These are phyloP conservation scores for Venusia cambrica DNA, from an alignment of 2,888 invertebrate genomes.

Conservation along the genomic window DNA sequence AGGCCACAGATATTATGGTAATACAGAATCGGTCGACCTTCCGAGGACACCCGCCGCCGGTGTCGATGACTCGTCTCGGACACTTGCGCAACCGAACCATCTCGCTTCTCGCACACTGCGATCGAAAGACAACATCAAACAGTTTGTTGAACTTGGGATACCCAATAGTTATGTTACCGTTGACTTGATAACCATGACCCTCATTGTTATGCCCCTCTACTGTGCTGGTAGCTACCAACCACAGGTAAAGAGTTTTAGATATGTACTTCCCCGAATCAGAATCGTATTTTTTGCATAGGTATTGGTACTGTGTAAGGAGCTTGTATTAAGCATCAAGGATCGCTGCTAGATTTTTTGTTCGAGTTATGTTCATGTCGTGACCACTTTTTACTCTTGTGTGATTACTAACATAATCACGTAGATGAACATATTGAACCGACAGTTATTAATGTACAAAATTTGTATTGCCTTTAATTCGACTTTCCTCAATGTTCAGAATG, in stretches of 20 bases:
- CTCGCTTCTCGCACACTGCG: constrained; percentile 13
- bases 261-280: too few relatives aligned
- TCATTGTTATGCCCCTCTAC: too few relatives aligned
- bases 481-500: constrained; percentile 17
- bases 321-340: too few relatives aligned
- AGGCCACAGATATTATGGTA: constrained; percentile 38
- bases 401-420: constrained; percentile 7
- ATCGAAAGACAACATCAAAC: constrained; percentile 10
- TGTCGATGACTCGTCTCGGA: constrained; percentile 53
- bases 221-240: too few relatives aligned
- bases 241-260: too few relatives aligned
- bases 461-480: constrained; percentile 11
- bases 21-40: constrained; percentile 48
- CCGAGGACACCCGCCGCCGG: constrained; percentile 54
- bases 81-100: constrained; percentile 47
- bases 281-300: too few relatives aligned
- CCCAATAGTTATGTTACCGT: constrained; percentile 4
- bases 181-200: too few relatives aligned
- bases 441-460: constrained; percentile 3
- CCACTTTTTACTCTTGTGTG: constrained; percentile 6
- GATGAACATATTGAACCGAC: constrained; percentile 11
- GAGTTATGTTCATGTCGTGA: not conserved
- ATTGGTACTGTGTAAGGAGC: too few relatives aligned
- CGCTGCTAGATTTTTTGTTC: constrained; percentile 4
- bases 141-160: constrained; percentile 22